Conservation (phyloP, 2,888 invertebrate species). For the Marasmarcha lunaedactyla region DNA sequence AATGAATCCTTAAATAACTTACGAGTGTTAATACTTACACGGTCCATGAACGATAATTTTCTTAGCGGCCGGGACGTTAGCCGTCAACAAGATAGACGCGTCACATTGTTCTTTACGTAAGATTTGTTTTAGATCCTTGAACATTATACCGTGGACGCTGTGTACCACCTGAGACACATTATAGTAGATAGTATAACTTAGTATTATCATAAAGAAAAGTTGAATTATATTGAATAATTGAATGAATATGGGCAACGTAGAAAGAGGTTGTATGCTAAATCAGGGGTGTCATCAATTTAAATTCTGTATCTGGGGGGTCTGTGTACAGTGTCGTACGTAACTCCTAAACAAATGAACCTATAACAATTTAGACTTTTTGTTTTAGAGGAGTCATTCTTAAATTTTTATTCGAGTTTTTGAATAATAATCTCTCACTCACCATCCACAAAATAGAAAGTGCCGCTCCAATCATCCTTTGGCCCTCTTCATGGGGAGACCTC, state of each 20-base stretch:
- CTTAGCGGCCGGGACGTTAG: slow-evolving; percentile 99
- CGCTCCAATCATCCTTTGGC: slow-evolving; percentile 93
- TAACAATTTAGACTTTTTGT: too few species aligned
- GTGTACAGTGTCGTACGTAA: too few species aligned
- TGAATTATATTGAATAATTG: neutral
- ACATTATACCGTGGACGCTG: slow-evolving; percentile 98
- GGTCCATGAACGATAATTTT: slow-evolving; percentile 97
- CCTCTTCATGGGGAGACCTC: slow-evolving; percentile 94
- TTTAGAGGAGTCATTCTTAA: too few species aligned
- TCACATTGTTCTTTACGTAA: slow-evolving; percentile 99
- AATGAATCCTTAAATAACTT: too few species aligned
- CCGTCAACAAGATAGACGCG: slow-evolving; percentile 95
- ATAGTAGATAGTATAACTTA: slow-evolving; percentile 1
- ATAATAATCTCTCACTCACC: too few species aligned
- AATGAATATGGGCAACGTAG: too few species aligned
- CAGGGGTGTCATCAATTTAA: too few species aligned
- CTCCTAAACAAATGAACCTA: too few species aligned
- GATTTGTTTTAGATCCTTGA: slow-evolving; percentile 99
- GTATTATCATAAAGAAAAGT: neutral
- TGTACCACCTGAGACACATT: slow-evolving; percentile 83
- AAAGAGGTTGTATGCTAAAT: too few species aligned
- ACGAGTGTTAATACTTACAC: slow-evolving; percentile 39
- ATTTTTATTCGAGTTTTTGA: too few species aligned
- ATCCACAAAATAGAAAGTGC: slow-evolving; percentile 97
- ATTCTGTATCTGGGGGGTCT: too few species aligned